These are phyloP conservation scores for Polypedilum pembai DNA, from an alignment of 1,140 invertebrate species.

Conservation along the genomic window DNA sequence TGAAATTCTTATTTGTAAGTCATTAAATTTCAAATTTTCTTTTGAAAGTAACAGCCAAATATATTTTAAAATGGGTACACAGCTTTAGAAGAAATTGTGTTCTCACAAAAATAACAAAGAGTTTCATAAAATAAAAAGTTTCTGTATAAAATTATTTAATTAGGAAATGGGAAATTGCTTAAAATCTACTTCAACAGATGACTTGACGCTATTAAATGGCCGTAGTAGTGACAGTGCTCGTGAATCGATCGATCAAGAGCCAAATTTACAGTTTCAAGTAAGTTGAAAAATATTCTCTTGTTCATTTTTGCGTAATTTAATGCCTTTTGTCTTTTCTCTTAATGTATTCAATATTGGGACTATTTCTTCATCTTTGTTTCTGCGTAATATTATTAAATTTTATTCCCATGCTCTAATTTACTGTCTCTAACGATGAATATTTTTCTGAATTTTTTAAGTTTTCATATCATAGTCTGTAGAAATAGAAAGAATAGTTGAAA, in stretches of 20 bases:
- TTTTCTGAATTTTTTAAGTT: too few species aligned
- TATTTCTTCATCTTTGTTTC: background rate
- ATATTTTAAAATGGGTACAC: too few species aligned
- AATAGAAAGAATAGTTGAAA: too few species aligned
- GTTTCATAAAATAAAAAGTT: background rate
- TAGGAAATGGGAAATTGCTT: slow-evolving; percentile 21
- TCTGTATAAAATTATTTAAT: background rate
- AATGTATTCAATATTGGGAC: background rate
- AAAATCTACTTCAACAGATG: background rate
- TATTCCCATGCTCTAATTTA: too few species aligned
- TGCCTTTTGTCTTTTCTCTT: background rate
- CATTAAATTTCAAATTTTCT: too few species aligned
- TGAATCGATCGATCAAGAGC: slow-evolving; percentile 17
- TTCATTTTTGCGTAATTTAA: background rate
- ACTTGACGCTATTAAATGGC: background rate
- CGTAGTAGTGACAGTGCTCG: background rate
- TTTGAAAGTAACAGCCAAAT: too few species aligned
- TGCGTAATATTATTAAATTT: too few species aligned
- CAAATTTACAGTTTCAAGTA: background rate
- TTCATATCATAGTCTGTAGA: too few species aligned
- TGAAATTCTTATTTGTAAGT: too few species aligned
- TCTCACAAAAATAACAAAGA: too few species aligned
- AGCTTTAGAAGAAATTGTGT: too few species aligned
- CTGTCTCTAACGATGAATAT: too few species aligned
- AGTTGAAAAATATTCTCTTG: background rate